These are phyloP conservation scores for Lasioglossum albipes DNA, from an alignment of 1,140 invertebrate species.

Conservation along the genomic window DNA sequence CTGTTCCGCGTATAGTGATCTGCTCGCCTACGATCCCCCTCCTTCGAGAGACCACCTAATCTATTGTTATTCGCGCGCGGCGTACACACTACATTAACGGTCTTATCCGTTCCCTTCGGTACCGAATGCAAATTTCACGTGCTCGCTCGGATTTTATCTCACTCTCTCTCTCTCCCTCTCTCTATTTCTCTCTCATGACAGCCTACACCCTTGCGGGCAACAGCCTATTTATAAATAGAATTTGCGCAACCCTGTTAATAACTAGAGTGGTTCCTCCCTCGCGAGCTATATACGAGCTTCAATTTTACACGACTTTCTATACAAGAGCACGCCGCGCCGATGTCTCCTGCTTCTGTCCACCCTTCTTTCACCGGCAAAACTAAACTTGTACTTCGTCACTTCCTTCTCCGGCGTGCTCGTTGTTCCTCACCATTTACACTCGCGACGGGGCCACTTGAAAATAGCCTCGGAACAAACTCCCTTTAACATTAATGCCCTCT, in stretches of 20 bases:
- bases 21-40: neutral
- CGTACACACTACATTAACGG: slow-evolving; percentile 12
- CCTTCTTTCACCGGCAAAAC: too few relatives aligned
- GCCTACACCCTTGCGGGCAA: too few relatives aligned
- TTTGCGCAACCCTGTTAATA: neutral
- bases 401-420: too few relatives aligned
- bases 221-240: neutral
- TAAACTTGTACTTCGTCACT: too few relatives aligned
- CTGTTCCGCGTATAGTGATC: neutral
- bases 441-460: too few relatives aligned
- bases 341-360: too few relatives aligned
- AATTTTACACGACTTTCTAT: neutral
- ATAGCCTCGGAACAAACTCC: too few relatives aligned
- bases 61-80: slow-evolving; percentile 8
- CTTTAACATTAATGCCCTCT: too few relatives aligned
- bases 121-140: slow-evolving; percentile 22
- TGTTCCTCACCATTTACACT: too few relatives aligned
- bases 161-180: neutral
- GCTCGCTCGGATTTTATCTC: neutral
- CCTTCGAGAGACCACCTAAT: neutral
- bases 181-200: too few relatives aligned
- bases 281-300: neutral
- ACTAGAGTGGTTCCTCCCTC: neutral
- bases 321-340: neutral
- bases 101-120: slow-evolving; percentile 13